Base-by-base conservation (phyloP, 2,113 vertebrate genomes). In the Pteronura brasiliensis region DNA sequence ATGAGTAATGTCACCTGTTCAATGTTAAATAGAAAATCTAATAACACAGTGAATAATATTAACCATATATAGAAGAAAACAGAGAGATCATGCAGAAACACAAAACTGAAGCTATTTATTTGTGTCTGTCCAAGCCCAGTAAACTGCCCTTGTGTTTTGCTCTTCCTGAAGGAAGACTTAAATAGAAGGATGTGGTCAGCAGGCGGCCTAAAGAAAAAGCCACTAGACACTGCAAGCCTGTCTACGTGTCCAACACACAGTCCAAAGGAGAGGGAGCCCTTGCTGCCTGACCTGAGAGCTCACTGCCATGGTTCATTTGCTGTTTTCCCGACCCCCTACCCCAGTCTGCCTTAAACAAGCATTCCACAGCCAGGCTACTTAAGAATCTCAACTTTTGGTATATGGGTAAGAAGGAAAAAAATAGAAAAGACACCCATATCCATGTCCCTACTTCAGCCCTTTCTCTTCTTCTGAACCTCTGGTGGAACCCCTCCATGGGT, bases 401-500 rank as follows among this genome's bases (percentile, higher is more conserved):
- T 49, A 4, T 88, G 21, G 31, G 7, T 49, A 92, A 94, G 42
- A 94, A 59, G 21, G 9, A n/a, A 83, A 95, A 31, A 97, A 23
- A 7, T 10, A 57, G 34, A 55, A 81, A 57, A 92, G 31, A 29
- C 14, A 39, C 17, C 52, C n/a, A 49, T 1, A 36, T 20, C n/a
- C 17, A 3, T 77, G 27, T 25, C 4, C 11, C 36, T 2, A 9
- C 17, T 12, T 6, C 61, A 72, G 27, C 25, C 20, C 31, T 17
- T 36, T 47, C 21, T 17, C 20, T 36, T 7, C 10, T 49, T 17
- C 61, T 7, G 3, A 8, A 29, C 36, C 36, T 42, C 12, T 18
- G 59, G 14, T 36, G 23, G 36, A 36, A 21, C 7, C 29, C 65
- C 14, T 74, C 72, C 8, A 2, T 7, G 6, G 57, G 2, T 13